Evolutionary conservation across 1,140 invertebrate species (phyloP).

Genomic region (Panagrolaimus sp.): DNA sequence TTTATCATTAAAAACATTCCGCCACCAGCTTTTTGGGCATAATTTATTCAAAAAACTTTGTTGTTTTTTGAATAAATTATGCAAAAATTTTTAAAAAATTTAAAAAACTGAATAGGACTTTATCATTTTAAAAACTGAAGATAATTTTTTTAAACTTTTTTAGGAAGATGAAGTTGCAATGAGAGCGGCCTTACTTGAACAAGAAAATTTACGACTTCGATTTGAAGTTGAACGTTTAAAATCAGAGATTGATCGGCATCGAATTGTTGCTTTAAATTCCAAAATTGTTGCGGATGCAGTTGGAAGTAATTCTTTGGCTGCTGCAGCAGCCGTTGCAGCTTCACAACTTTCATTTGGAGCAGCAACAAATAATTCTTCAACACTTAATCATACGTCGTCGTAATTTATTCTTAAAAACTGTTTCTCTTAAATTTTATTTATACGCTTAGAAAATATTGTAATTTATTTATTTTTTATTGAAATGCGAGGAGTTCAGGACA

Average conservation of each 20-base stretch:
- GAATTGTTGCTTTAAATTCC: slow-evolving; percentile 39
- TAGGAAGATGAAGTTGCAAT: slow-evolving; percentile 83
- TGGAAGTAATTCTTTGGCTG: neutral
- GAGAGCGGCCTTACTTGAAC: slow-evolving; percentile 76
- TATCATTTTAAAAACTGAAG: neutral
- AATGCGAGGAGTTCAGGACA: too few relatives aligned
- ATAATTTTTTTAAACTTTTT: slow-evolving; percentile 20
- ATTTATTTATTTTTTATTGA: too few relatives aligned
- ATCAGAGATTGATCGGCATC: slow-evolving; percentile 65
- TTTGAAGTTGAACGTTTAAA: slow-evolving; percentile 67
- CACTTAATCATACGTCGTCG: too few relatives aligned
- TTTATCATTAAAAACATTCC: too few relatives aligned
- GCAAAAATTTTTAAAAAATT: too few relatives aligned
- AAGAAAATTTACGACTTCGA: slow-evolving; percentile 70
- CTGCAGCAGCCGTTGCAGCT: slow-evolving; percentile 41
- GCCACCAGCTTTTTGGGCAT: neutral
- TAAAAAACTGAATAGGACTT: neutral
- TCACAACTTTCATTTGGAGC: too few relatives aligned
- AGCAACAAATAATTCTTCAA: too few relatives aligned
- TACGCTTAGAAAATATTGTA: too few relatives aligned
- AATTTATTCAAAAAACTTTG: neutral
- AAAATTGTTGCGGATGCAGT: slow-evolving; percentile 16
- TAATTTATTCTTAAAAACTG: neutral
- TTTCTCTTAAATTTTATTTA: too few relatives aligned
- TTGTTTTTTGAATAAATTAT: neutral